Evolutionary conservation across 2,888 invertebrate genomes (phyloP), one percentile per base, ranked within the genome.

Genomic region (Labia minor): DNA sequence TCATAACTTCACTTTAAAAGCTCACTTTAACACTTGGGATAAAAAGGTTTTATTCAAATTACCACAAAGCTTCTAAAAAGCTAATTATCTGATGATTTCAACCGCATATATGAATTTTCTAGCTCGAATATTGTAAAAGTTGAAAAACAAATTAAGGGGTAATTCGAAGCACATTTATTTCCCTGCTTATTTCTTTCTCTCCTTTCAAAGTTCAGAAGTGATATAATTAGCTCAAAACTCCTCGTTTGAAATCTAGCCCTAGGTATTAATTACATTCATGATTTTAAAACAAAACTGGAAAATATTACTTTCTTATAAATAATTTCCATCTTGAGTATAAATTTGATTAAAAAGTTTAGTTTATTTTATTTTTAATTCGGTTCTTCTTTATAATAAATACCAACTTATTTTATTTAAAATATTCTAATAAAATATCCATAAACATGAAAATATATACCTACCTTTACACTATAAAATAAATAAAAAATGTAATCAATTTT

Each of bases 81-180:
- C 49, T 49, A 49, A 49, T 49, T 49, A 49, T 49, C 49, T 49
- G 49, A 49, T 49, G 49, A 49, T 49, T 49, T 49, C 49, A 49
- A 49, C 49, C 49, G 49, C 49, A 49, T 49, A 49, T 49, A 49
- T 49, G 49, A 49, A 49, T 49, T 49, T 49, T 49, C 49, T 49
- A 49, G 49, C 16, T 49, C n/a, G 14, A 49, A 49, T 49, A 49
- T 49, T 49, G 49, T 49, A 49, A 49, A 49, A 49, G 49, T 49
- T 49, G n/a, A 49, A 49, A 49, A 49, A 49, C 49, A 49, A 49
- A 49, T 49, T 49, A 49, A 49, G 49, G 49, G 49, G 14, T 49
- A 49, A 49, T 49, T 49, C 49, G 16, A 49, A 49, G 49, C 49
- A 16, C 49, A 49, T 49, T 49, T 49, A 49, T 49, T 49, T 49